Conservation (phyloP, 2,113 vertebrate species). For the Muscicapa adusta region DNA sequence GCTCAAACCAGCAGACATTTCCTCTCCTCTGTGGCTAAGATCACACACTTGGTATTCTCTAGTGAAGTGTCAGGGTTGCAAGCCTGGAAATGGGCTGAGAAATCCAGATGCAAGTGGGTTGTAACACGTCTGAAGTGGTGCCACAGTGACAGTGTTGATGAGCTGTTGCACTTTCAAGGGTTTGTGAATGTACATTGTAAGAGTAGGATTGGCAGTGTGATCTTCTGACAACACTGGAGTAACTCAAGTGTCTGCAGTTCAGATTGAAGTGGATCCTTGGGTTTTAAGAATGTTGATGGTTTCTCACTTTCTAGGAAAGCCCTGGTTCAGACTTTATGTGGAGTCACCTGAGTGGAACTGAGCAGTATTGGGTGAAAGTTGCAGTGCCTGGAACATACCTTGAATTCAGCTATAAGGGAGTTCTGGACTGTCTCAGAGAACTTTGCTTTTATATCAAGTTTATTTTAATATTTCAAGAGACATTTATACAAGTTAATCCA, state of each 20-base stretch:
- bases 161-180: background rate
- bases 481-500: background rate
- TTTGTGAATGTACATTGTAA: background rate
- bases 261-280: background rate
- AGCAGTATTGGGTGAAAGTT: background rate
- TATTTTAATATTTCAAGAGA: background rate
- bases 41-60: conserved; percentile 16
- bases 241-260: background rate
- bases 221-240: background rate
- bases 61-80: background rate
- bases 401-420: background rate
- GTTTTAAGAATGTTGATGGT: background rate
- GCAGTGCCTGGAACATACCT: background rate
- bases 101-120: background rate
- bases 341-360: background rate
- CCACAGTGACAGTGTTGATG: background rate
- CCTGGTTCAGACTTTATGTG: background rate
- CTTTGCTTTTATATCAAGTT: background rate
- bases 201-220: background rate
- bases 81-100: background rate
- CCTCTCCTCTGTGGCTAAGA: conserved; percentile 13
- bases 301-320: background rate
- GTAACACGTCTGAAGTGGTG: background rate
- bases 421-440: background rate
- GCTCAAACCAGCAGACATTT: background rate